Base-by-base conservation (phyloP, 2,888 invertebrate species). In the Hecatera dysodea region DNA sequence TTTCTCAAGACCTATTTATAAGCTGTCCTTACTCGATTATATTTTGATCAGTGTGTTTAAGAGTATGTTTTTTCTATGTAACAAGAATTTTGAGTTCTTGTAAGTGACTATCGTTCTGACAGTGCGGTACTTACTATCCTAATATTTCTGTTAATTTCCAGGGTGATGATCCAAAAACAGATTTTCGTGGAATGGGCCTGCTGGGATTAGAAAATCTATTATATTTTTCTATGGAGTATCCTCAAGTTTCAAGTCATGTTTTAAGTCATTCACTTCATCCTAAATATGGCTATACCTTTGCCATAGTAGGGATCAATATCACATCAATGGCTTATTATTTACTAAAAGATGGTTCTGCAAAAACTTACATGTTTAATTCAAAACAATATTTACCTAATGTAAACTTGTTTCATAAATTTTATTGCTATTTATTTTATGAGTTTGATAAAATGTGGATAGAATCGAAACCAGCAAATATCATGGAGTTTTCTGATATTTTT, bases 131-230 rank as follows among this genome's bases (percentile, higher is more conserved):
- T 1, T 19, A 19, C 22, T 17, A 1, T 36, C n/a, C 33, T 36
- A n/a, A 66, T 36, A 48, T 39, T 29, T 55, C 64, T 69, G 65
- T 75, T 84, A 72, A 80, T 64, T 94, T 97, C 85, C 96, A 97
- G 96, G 99, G 99, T 22, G 98, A 99, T 88, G 99, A 99, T 96
- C 99, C 99, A 0, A 98, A 98, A 93, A 99, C 99, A 0, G 99
- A 99, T 95, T 99, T 99, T 90, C 97, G 99, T 64, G 99, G 99
- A 75, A 99, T 99, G 99, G 99, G 99, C 33, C 93, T 99, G 73
- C 96, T 99, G 52, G 99, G 99, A 12, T 94, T 99, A 59, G 98
- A 99, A 86, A 99, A 99, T 94, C 96, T 99, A 1, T 90, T 99
- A 86, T 99, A 97, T 89, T 99, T 99, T 94, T 98, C 98, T 36